Evolutionary conservation across 1,140 invertebrate species (phyloP).

Genomic region (Spodoptera frugiperda): DNA sequence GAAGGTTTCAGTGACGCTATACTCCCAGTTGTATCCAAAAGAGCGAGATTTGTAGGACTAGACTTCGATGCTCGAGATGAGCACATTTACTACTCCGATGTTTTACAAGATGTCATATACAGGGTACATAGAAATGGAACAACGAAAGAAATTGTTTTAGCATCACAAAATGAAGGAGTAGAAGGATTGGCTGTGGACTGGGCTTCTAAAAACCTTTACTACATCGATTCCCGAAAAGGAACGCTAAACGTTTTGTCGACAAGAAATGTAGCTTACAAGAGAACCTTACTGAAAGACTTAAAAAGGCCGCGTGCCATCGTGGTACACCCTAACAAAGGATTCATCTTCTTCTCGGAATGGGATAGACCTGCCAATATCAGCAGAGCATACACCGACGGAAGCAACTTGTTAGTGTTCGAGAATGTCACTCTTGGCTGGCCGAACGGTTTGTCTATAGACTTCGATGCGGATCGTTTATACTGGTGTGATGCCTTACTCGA

Average conservation of each 20-base stretch:
- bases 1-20: constrained; percentile 98
- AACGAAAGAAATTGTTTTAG: constrained; percentile 95
- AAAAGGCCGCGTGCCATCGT: constrained; percentile 98
- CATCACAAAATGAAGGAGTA: constrained; percentile 98
- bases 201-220: constrained; percentile 99
- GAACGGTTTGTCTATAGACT: constrained; percentile 97
- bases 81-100: constrained; percentile 98
- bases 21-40: constrained; percentile 94
- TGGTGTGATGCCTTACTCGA: constrained; percentile 98
- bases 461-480: constrained; percentile 94
- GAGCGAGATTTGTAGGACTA: constrained; percentile 98
- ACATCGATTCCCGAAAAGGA: constrained; percentile 98
- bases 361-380: constrained; percentile 98
- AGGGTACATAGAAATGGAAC: constrained; percentile 95
- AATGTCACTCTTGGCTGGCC: constrained; percentile 98
- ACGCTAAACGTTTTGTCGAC: constrained; percentile 97
- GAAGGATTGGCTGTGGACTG: constrained; percentile 99
- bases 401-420: constrained; percentile 94
- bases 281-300: constrained; percentile 94
- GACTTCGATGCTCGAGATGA: constrained; percentile 97
- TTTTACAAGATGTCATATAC: constrained; percentile 98
- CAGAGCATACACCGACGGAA: constrained; percentile 95
- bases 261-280: constrained; percentile 92
- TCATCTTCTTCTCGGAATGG: constrained; percentile 98
- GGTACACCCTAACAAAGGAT: constrained; percentile 97